phyloP scores from a whole-genome alignment of 2,888 invertebrate species.

The Hypsopygia costalis region DNA sequence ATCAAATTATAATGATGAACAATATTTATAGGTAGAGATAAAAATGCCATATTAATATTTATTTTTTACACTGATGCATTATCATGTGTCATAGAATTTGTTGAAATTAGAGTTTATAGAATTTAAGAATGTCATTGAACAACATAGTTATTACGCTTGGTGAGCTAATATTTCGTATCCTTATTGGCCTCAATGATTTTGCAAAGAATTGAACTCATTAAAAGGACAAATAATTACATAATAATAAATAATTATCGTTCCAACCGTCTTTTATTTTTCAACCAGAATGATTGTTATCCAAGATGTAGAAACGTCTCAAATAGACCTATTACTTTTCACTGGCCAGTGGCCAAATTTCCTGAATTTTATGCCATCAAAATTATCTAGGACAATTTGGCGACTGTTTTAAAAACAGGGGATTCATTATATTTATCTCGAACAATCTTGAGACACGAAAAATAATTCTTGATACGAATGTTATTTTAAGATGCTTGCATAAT shows the following conservation, averaged over 20 bases:
- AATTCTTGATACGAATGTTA: constrained; percentile 40
- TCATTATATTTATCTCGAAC: constrained; percentile 65
- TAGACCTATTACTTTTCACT: constrained; percentile 54
- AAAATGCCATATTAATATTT: constrained; percentile 13
- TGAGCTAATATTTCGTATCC: constrained; percentile 13
- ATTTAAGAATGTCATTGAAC: constrained; percentile 15
- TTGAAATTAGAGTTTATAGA: constrained; percentile 18
- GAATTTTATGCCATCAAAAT: constrained; percentile 70
- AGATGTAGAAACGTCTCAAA: constrained; percentile 43
- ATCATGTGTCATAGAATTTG: constrained; percentile 22
- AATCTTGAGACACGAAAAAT: constrained; percentile 47
- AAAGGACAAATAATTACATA: constrained; percentile 63
- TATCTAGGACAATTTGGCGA: constrained; percentile 74
- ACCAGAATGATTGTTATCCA: constrained; percentile 15
- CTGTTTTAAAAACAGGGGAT: constrained; percentile 61
- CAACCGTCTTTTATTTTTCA: constrained; percentile 29
- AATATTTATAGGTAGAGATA: constrained; percentile 1
- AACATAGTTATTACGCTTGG: constrained; percentile 19
- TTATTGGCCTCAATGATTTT: constrained; percentile 22
- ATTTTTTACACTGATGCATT: constrained; percentile 11
- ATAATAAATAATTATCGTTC: constrained; percentile 51
- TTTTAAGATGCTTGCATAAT: constrained; percentile 36
- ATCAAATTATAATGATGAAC: neutral
- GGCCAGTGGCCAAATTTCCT: constrained; percentile 59
- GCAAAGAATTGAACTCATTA: constrained; percentile 31